Conservation (phyloP, 2,888 invertebrate species). For the Empis livida region DNA sequence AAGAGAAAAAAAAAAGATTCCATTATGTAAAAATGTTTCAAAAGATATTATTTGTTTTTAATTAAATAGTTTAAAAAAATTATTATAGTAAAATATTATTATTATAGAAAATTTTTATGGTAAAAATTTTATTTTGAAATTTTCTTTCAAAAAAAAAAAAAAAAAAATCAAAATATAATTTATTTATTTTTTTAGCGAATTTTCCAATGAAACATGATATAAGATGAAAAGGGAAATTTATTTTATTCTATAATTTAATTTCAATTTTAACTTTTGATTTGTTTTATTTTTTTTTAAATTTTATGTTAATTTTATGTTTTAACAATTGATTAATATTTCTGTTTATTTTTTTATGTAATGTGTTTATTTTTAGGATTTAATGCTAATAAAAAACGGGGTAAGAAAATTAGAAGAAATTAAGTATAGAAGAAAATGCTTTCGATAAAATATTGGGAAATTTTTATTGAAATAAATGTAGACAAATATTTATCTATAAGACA, state of each 20-base stretch:
- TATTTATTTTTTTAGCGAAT: too few relatives aligned
- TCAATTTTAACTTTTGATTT: too few relatives aligned
- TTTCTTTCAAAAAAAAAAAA: too few relatives aligned
- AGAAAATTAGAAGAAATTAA: too few relatives aligned
- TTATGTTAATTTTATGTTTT: background rate
- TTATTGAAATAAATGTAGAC: background rate
- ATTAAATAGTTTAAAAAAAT: too few relatives aligned
- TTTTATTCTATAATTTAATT: background rate
- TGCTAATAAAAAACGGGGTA: too few relatives aligned
- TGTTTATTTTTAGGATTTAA: background rate
- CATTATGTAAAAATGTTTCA: constrained; percentile 16
- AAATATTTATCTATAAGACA: background rate
- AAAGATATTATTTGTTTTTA: constrained; percentile 6
- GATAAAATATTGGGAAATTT: too few relatives aligned
- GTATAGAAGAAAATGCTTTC: too few relatives aligned
- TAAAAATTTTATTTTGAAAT: too few relatives aligned
- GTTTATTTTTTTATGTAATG: constrained; percentile 7
- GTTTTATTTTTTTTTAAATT: background rate
- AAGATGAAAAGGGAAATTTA: background rate
- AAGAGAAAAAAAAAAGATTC: constrained; percentile 14
- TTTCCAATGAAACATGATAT: background rate
- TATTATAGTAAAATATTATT: too few relatives aligned
- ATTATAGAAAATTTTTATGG: too few relatives aligned
- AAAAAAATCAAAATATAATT: too few relatives aligned
- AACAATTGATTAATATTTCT: constrained; percentile 3